Evolutionary conservation across 1,140 invertebrate species (phyloP).

Genomic region (Battus philenor): DNA sequence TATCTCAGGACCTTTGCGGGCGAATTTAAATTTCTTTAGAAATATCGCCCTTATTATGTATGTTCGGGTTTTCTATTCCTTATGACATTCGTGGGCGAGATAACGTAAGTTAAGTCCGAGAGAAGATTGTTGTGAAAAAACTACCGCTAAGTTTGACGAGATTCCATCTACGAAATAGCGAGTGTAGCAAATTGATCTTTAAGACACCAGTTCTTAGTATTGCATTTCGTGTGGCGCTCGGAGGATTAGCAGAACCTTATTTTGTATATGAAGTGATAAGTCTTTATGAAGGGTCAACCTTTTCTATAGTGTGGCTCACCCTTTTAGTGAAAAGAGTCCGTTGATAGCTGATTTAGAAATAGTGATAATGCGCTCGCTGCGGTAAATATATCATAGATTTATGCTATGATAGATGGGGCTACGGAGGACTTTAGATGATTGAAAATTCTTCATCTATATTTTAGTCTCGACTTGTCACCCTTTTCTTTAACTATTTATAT

Average conservation of each 20-base stretch:
- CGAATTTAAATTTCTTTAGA: conserved; percentile 76
- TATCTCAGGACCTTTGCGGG: conserved; percentile 75
- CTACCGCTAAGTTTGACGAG: conserved; percentile 66
- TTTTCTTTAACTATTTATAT: too few relatives aligned
- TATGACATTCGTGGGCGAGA: conserved; percentile 68
- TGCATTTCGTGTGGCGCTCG: conserved; percentile 30
- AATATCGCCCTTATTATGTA: conserved; percentile 75
- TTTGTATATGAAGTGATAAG: conserved; percentile 76
- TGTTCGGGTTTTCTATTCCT: conserved; percentile 73
- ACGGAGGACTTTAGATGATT: conserved; percentile 17
- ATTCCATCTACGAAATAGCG: conserved; percentile 39
- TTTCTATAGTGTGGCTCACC: conserved; percentile 72
- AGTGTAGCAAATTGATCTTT: conserved; percentile 51
- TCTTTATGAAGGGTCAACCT: conserved; percentile 76
- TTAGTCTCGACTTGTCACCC: too few relatives aligned
- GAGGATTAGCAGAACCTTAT: conserved; percentile 71
- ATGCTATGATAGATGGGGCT: conserved; percentile 66
- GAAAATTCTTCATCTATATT: too few relatives aligned
- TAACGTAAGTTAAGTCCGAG: conserved; percentile 75
- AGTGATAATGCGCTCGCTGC: conserved; percentile 69
- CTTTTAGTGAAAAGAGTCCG: conserved; percentile 76
- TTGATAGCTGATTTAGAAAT: conserved; percentile 75
- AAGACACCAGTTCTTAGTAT: conserved; percentile 31
- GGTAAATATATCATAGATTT: conserved; percentile 75
- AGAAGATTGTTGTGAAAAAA: conserved; percentile 73